These are phyloP conservation scores for Drosophila hydei DNA, from an alignment of 1,140 invertebrate genomes.

Conservation along the genomic window DNA sequence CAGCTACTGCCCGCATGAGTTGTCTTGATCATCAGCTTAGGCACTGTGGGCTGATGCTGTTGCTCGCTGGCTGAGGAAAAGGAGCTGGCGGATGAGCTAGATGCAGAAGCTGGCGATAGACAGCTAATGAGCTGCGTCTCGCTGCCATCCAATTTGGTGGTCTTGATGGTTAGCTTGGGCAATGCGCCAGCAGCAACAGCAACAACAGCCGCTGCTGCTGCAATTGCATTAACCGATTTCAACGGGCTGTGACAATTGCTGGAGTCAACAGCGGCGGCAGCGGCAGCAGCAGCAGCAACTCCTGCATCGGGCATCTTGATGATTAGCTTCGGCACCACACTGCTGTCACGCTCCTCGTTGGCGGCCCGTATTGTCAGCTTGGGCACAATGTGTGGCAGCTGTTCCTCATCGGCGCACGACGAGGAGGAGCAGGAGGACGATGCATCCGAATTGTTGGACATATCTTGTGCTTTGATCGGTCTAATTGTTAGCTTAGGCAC, in stretches of 20 bases:
- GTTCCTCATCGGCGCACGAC: constrained; percentile 72
- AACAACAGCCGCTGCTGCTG: constrained; percentile 19
- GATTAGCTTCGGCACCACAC: constrained; percentile 78
- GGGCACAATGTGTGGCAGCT: constrained; percentile 74
- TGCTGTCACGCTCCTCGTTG: constrained; percentile 68
- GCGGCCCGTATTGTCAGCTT: constrained; percentile 78
- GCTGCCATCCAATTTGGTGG: constrained; percentile 56
- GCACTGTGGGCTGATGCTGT: constrained; percentile 56
- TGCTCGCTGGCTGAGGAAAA: constrained; percentile 50
- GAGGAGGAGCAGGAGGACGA: constrained; percentile 69
- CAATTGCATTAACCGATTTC: neutral
- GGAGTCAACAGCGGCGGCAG: neutral
- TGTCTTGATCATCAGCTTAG: constrained; percentile 81
- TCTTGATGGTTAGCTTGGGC: constrained; percentile 71
- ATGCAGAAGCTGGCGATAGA: constrained; percentile 61
- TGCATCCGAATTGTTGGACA: constrained; percentile 49
- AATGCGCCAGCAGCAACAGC: constrained; percentile 27
- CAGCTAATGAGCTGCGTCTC: constrained; percentile 69
- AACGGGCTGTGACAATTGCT: constrained; percentile 23
- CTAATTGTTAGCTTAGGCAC: constrained; percentile 49
- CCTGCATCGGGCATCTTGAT: constrained; percentile 73
- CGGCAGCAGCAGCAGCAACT: neutral
- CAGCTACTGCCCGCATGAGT: constrained; percentile 64
- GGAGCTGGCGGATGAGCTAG: constrained; percentile 37
- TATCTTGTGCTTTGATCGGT: constrained; percentile 41